Base-by-base conservation (phyloP, 1,140 invertebrate species). In the Harlomillsia oculata region DNA sequence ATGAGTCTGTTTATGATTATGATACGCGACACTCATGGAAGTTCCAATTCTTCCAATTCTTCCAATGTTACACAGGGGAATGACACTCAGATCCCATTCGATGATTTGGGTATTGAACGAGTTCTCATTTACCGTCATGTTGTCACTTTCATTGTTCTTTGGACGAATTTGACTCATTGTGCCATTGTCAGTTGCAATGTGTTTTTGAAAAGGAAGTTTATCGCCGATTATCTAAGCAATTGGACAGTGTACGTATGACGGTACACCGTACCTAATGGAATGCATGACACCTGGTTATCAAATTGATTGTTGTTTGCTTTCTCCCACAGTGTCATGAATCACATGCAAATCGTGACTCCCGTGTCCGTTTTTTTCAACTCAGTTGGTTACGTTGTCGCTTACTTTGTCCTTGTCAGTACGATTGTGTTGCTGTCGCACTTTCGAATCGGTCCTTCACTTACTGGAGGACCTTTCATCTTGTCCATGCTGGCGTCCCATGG, bases 151-250 rank as follows among this genome's bases (percentile, higher is more conserved):
- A 55, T 62, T 13, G 18, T 40, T 13, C n/a, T 34, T 13, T 58
- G 50, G 37, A 25, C 41, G 14, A 9, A 11, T 5, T 49, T 62
- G 8, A n/a, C 53, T 23, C 54, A 57, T 21, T 14, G 20, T 23
- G 3, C 21, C n/a, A 48, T 57, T 16, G 14, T 20, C n/a, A 36
- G 53, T 14, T 20, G 51, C 8, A 13, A 26, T 8, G 25, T 62
- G 14, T 28, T 53, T 5, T 0, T 16, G 8, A 48, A 51, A 16
- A 44, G 45, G n/a, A 20, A 44, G 6, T 50, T 43, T 30, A 45
- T 58, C 14, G 60, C 44, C 1, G 44, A 54, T 21, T 62, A 50
- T 29, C 39, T 58, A 5, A 58, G 23, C 16, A 58, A 58, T 20
- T 62, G 60, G 60, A 41, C 40, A 2, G 41, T 32, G 58, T 60